These are phyloP conservation scores for Eumerus sabulonum DNA, from an alignment of 2,888 invertebrate species.

Conservation along the genomic window DNA sequence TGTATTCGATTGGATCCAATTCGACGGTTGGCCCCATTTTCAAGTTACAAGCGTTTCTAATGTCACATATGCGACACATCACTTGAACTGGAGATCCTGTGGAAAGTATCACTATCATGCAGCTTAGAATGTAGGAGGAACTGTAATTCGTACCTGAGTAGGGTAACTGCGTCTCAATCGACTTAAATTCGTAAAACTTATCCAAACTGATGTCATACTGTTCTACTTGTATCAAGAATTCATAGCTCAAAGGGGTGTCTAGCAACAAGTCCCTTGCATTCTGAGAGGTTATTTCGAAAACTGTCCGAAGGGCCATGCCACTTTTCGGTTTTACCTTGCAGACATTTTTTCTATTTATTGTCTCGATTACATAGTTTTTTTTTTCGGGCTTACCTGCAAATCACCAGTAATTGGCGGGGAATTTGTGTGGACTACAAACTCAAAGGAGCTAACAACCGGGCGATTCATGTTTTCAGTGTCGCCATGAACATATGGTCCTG, in stretches of 20 bases:
- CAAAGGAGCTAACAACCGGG: constrained; percentile 52
- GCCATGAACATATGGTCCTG: constrained; percentile 35
- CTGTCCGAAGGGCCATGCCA: constrained; percentile 47
- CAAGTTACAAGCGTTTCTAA: constrained; percentile 41
- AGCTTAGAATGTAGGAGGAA: no score
- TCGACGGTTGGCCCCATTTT: constrained; percentile 26
- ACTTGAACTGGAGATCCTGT: constrained; percentile 43
- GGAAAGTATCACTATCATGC: not conserved
- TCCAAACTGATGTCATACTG: constrained; percentile 50
- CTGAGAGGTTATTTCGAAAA: constrained; percentile 50
- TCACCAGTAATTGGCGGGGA: constrained; percentile 49
- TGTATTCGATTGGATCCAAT: constrained; percentile 18
- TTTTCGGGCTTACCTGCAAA: constrained; percentile 26
- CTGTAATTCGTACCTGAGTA: constrained; percentile 43
- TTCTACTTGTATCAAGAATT: constrained; percentile 46
- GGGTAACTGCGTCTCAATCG: constrained; percentile 50
- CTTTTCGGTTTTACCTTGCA: constrained; percentile 44
- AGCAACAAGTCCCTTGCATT: constrained; percentile 51
- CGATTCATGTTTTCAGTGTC: constrained; percentile 38
- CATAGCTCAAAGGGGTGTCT: constrained; percentile 58
- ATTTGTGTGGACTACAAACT: constrained; percentile 59
- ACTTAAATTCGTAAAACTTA: constrained; percentile 59
- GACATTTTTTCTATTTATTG: not conserved
- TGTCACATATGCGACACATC: constrained; percentile 52
- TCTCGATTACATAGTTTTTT: not conserved